Evolutionary conservation across 1,140 invertebrate species (phyloP), one percentile per base, ranked within the genome.

Genomic region (Ceratina calcarata): DNA sequence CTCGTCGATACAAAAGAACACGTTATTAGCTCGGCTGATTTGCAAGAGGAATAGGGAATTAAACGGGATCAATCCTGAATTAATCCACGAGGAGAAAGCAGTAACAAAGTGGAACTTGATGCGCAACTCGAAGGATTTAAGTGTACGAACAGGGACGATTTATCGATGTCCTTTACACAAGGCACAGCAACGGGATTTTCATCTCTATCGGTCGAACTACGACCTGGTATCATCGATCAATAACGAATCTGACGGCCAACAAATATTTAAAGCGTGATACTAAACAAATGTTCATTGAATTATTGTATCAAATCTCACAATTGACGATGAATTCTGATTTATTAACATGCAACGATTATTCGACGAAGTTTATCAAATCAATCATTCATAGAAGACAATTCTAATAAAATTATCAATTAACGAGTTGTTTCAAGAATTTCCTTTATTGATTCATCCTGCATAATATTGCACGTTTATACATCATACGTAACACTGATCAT

Each of bases 1-100:
- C 75, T 66, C 81, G 66, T 79, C 82, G 85, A 87, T 87, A 84
- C 82, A 62, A 24, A 22, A 32, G 66, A 66, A 71, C 71, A 67
- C 73, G 49, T 62, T 78, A 78, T 74, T 84, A 75, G 27, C 60
- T 69, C 22, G 20, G 24, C 7, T 4, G 22, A 3, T 27, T 51
- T 66, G 65, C 58, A 58, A 64, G 60, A 64, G 66, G 45, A 55
- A 53, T 37, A 53, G 20, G 49, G 20, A 75, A 83, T 69, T 64
- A 75, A 55, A 18, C 13, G 7, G 13, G 10, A 55, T 80, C 58
- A 64, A 83, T 70, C 27, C 51, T 55, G 57, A 71, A 62, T 83
- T 83, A 83, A 83, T 80, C 69, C 64, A 22, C 18, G n/a, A 55
- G 32, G 55, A 70, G 18, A 18, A 58, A 45, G 20, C 6, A 0